A percentile compares a stretch with the other conserved stretches of the same genome.
These are phyloP conservation scores for Prunella fulvescens DNA, from an alignment of 2,113 vertebrate genomes.

Conservation along the genomic window DNA sequence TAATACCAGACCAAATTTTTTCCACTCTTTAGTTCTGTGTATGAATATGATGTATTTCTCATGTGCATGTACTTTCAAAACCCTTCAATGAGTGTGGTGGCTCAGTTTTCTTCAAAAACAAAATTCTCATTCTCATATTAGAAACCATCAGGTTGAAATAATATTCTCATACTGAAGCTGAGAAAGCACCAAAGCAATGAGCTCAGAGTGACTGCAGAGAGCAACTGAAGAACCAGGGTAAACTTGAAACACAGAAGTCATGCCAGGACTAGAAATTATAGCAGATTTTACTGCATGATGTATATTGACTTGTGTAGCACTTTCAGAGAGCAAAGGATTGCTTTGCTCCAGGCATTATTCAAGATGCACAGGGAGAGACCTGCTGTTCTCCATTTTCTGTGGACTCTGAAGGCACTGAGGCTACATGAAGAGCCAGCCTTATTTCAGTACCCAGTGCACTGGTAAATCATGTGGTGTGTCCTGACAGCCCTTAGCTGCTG, in stretches of 20 bases:
- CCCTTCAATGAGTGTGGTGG: background rate
- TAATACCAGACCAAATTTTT: background rate
- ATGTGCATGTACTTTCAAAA: too few relatives aligned
- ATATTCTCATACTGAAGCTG: background rate
- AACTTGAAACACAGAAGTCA: background rate
- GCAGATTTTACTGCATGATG: background rate
- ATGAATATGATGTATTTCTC: background rate
- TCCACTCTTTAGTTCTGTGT: background rate
- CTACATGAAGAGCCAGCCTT: background rate
- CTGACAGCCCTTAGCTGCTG: background rate
- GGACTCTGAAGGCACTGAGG: background rate
- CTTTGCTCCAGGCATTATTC: background rate
- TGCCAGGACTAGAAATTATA: background rate
- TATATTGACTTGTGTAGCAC: background rate
- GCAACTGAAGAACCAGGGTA: background rate
- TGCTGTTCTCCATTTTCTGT: background rate
- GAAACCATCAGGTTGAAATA: background rate
- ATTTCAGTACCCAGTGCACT: background rate
- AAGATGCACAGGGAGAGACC: background rate
- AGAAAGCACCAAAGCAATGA: background rate
- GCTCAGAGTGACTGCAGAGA: background rate
- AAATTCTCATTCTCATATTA: background rate
- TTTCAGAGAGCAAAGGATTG: background rate
- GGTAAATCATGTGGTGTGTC: conserved; percentile 13
- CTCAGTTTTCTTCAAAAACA: background rate